Base-by-base conservation (phyloP, 1,140 invertebrate genomes). In the Scaptomyza pallida region DNA sequence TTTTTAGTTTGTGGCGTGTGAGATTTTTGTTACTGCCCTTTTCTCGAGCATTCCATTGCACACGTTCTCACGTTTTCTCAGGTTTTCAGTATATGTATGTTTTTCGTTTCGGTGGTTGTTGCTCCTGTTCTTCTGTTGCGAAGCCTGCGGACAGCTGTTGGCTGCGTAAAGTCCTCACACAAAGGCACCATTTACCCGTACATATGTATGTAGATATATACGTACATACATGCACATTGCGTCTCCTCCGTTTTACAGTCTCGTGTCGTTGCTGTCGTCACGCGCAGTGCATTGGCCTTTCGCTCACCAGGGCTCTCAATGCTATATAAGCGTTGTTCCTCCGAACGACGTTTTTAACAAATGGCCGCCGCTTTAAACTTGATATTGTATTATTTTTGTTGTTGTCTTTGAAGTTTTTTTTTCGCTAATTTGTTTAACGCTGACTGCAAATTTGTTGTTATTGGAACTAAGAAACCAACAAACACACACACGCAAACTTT, bases 231-330 rank as follows among this genome's bases (percentile, higher is more conserved):
- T 17, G 12, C 21, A 17, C 16, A 59, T 16, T 26, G 23, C 23
- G 1, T 26, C 6, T 4, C 23, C 23, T 23, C 23, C 23, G 23
- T 2, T 26, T 26, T 26, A 40, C 48, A 59, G 56, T 71, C 51
- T 70, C 35, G 40, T 73, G 51, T 60, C 55, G 60, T 60, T 50
- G 60, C 55, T 67, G 41, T 75, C 68, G 55, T 74, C 67, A 78
- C 55, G 41, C 57, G 52, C 67, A 86, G 81, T 86, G 82, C 81
- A 86, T 88, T 86, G 81, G 81, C 81, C 81, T 86, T 74, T 86
- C 77, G 74, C 35, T 71, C 56, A 75, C 64, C 69, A 65, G 77
- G 68, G 54, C 82, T 70, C 77, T 86, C 82, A 86, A 86, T 86
- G 81, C 81, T 86, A 75, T 81, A 85, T 81, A 78, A 86, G 75